phyloP scores from a whole-genome alignment of 2,888 invertebrate species.

The Amblyjoppa proteus region DNA sequence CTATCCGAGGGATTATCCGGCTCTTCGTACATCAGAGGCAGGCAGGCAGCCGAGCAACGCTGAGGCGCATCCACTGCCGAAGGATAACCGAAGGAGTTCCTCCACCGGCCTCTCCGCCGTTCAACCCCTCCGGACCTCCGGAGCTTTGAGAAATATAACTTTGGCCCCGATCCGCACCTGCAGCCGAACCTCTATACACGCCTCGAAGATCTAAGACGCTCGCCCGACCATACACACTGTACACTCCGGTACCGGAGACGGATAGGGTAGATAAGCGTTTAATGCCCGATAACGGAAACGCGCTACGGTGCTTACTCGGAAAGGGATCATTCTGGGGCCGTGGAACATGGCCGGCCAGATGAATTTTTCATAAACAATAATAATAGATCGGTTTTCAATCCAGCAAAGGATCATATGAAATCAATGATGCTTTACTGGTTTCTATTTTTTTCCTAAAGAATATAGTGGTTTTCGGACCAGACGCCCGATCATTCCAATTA shows the following conservation, averaged over 20 bases:
- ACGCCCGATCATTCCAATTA: background rate
- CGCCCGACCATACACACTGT: slow-evolving; percentile 24
- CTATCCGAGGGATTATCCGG: slow-evolving; percentile 80
- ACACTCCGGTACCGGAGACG: background rate
- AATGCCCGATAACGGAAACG: slow-evolving; percentile 42
- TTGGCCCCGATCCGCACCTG: slow-evolving; percentile 64
- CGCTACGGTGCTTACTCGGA: background rate
- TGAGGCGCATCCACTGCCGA: slow-evolving; percentile 64
- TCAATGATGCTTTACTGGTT: background rate
- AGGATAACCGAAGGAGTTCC: slow-evolving; percentile 67
- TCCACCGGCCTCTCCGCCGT: slow-evolving; percentile 53
- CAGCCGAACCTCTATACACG: slow-evolving; percentile 46
- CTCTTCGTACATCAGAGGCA: slow-evolving; percentile 73
- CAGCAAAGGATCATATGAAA: background rate
- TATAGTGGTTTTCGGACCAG: background rate
- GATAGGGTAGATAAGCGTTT: slow-evolving; percentile 57
- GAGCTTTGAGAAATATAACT: slow-evolving; percentile 65
- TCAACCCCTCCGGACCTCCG: slow-evolving; percentile 1
- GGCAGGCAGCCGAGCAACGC: slow-evolving; percentile 44
- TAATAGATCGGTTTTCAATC: background rate
- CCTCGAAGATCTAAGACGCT: slow-evolving; percentile 61
- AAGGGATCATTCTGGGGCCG: background rate
- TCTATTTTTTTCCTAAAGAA: background rate
- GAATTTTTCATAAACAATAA: background rate
- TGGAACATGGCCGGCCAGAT: background rate